Percentiles rank a stretch among this genome's conserved stretches.
phyloP scores from a whole-genome alignment of 2,888 invertebrate species.

The Aspidiotus rigidus region DNA sequence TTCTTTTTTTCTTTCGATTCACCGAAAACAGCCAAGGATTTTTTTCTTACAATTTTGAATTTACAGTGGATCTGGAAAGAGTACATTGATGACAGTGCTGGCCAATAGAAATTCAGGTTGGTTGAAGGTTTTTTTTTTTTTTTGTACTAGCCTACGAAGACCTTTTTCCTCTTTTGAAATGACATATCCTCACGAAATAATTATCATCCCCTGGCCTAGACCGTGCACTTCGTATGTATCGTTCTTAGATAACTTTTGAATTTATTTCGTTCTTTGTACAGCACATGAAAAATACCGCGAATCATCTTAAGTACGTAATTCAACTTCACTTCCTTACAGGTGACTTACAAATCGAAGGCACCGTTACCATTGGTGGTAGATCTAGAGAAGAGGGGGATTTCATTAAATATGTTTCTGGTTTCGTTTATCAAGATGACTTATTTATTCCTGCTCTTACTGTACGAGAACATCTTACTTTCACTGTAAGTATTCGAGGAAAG shows the following conservation, averaged over 20 bases:
- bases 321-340: background rate
- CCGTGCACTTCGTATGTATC: background rate
- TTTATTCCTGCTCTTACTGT: constrained; percentile 79
- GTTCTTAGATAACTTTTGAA: background rate
- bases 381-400: constrained; percentile 45
- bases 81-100: constrained; percentile 74
- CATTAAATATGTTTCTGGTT: constrained; percentile 74
- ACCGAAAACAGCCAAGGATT: background rate
- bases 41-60: background rate
- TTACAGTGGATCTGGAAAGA: constrained; percentile 79
- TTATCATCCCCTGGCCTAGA: too few species aligned
- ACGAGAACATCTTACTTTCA: constrained; percentile 74
- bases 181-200: too few species aligned
- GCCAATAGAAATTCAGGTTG: constrained; percentile 66
- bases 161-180: too few species aligned
- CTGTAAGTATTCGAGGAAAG: constrained; percentile 50
- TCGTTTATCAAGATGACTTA: constrained; percentile 84
- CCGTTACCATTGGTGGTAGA: constrained; percentile 21
- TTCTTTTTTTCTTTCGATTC: background rate
- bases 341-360: constrained; percentile 9
- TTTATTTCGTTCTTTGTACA: too few species aligned
- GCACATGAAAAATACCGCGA: too few species aligned
- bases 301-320: too few species aligned
- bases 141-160: too few species aligned
- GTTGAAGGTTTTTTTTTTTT: background rate